Conservation (phyloP, 2,888 invertebrate species). For the Thera obeliscata region DNA sequence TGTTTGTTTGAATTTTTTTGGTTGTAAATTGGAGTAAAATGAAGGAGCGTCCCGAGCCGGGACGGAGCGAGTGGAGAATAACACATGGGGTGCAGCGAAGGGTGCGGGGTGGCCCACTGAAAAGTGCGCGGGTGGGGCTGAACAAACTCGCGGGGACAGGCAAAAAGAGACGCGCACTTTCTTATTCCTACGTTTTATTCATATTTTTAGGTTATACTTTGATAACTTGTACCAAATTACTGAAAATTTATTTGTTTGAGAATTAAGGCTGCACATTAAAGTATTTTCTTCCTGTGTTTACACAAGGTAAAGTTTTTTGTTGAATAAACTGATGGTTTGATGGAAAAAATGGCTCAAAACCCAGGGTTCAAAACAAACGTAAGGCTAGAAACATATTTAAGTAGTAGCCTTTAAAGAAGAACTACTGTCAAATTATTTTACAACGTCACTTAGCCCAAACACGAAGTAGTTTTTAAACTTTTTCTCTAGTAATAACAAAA, state of each 20-base stretch:
- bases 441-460: not conserved
- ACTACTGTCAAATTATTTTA: not conserved
- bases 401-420: no score
- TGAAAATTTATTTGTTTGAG: not conserved
- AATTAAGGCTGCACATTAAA: not conserved
- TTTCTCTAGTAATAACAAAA: constrained; percentile 20
- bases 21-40: constrained; percentile 84
- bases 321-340: no score
- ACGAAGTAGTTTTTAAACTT: not conserved
- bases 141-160: constrained; percentile 83
- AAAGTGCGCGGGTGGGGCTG: constrained; percentile 84
- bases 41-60: constrained; percentile 83
- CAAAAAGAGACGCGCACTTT: constrained; percentile 58
- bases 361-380: no score
- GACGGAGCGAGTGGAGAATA: constrained; percentile 71
- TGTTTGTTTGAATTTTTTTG: constrained; percentile 80
- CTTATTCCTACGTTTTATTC: constrained; percentile 47
- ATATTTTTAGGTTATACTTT: constrained; percentile 30
- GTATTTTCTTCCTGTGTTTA: not conserved
- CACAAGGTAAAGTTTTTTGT: not conserved
- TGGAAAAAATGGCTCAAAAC: no score
- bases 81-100: constrained; percentile 78
- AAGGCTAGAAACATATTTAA: no score
- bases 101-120: constrained; percentile 82
- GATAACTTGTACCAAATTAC: not conserved